Base-by-base conservation (phyloP, 2,113 vertebrate species). In the Chloropsis cyanopogon region DNA sequence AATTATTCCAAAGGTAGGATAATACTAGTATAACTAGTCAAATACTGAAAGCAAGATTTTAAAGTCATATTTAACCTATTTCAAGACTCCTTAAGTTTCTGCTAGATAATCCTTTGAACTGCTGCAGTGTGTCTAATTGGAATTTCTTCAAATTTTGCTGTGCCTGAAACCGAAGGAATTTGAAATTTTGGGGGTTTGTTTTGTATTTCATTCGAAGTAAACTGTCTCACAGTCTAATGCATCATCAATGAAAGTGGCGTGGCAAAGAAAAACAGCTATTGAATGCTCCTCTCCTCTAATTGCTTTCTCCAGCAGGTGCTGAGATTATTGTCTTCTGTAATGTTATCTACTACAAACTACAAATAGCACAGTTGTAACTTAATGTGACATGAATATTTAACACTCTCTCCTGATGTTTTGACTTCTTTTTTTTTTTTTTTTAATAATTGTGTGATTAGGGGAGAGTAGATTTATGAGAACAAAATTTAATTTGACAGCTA, bases 251-350 rank as follows among this genome's bases (percentile, higher is more conserved):
- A 96, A 95, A 94, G 85, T 50, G 75, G 26, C 53, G 56, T 73
- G 84, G 44, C 64, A 60, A 65, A 94, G 65, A 82, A 92, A 96
- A 96, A 26, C 81, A 92, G 76, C 78, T 86, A 88, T 65, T 61
- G 50, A 95, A 72, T 78, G 78, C 52, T 66, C 19, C 76, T 96
- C 80, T 93, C 61, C 66, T 90, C 72, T 95, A 96, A 96, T 96
- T 97, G 87, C n/a, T 95, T 91, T 94, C 92, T 97, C 94, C 91
- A 95, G 90, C 92, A 96, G 92, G 92, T 95, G 95, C 90, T 96
- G 96, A 97, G 96, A 97, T 96, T 86, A 97, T 96, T 90, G 94
- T 97, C 86, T 96, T 83, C 59, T 68, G 37, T 76, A 93, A 95
- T 23, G 13, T 88, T 88, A 90, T 90, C 81, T 82, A 39, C 47